Percentiles rank a stretch among this genome's conserved stretches.
These are phyloP conservation scores for Cristatella mucedo DNA, from an alignment of 2,888 invertebrate genomes.

Conservation along the genomic window DNA sequence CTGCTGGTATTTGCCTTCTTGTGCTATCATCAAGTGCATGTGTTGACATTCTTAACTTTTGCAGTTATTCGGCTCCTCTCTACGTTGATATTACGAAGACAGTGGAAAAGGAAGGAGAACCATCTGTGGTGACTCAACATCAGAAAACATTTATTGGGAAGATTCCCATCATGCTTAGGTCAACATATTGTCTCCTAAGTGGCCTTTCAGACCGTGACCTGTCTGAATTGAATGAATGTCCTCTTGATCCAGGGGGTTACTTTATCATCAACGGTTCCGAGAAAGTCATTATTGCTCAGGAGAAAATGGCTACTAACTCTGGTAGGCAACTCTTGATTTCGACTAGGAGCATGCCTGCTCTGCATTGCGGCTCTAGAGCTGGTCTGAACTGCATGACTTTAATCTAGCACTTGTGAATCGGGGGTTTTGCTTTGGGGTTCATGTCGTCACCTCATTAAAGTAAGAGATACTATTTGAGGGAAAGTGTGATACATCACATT, in stretches of 20 bases:
- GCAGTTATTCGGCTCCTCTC: conserved; percentile 78
- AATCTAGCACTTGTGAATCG: too few species aligned
- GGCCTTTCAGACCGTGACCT: conserved; percentile 95
- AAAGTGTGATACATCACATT: too few species aligned
- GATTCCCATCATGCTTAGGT: conserved; percentile 97
- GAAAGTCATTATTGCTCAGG: conserved; percentile 93
- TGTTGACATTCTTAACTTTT: conserved; percentile 9
- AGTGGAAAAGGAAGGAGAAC: conserved; percentile 66
- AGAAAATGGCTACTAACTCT: conserved; percentile 99
- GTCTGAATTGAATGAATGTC: conserved; percentile 96
- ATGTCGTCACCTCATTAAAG: too few species aligned
- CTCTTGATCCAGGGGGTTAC: conserved; percentile 96
- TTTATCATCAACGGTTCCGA: conserved; percentile 99
- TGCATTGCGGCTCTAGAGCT: too few species aligned
- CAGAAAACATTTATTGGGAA: conserved; percentile 62
- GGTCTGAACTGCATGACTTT: too few species aligned
- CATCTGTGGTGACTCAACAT: conserved; percentile 59
- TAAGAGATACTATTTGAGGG: too few species aligned
- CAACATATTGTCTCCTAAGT: conserved; percentile 84
- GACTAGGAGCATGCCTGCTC: too few species aligned
- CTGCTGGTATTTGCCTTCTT: neutral
- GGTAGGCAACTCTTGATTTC: too few species aligned
- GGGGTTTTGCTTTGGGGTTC: too few species aligned
- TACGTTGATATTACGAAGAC: conserved; percentile 98
- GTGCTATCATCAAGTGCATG: neutral